These are phyloP conservation scores for Gasteruption jaculator DNA, from an alignment of 2,888 invertebrate genomes.

Conservation along the genomic window DNA sequence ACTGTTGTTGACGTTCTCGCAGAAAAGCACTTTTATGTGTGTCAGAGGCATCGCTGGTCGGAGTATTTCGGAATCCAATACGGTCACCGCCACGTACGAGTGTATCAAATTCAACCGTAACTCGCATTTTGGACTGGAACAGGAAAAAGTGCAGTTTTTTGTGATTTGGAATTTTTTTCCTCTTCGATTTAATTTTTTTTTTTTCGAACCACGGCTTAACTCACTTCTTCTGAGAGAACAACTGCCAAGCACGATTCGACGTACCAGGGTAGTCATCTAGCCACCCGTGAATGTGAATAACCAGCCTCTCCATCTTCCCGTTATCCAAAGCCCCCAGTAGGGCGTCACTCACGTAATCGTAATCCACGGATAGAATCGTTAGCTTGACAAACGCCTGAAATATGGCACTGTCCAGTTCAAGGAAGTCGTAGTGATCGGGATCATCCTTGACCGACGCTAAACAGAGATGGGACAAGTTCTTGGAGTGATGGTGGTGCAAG, in stretches of 20 bases:
- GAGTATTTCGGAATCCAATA: slow-evolving; percentile 61
- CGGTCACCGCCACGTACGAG: slow-evolving; percentile 64
- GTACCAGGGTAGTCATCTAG: slow-evolving; percentile 63
- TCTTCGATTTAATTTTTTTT: too few species aligned
- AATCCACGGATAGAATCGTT: slow-evolving; percentile 55
- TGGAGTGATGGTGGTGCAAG: slow-evolving; percentile 53
- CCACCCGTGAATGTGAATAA: slow-evolving; percentile 68
- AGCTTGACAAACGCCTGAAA: slow-evolving; percentile 57
- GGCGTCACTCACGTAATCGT: slow-evolving; percentile 55
- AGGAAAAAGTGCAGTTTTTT: too few species aligned
- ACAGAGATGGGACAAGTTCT: slow-evolving; percentile 61
- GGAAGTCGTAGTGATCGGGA: slow-evolving; percentile 62
- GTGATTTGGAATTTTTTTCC: too few species aligned
- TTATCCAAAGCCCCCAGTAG: slow-evolving; percentile 52
- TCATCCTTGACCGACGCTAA: slow-evolving; percentile 71
- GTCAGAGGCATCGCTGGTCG: slow-evolving; percentile 68
- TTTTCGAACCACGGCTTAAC: too few species aligned
- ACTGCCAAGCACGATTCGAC: slow-evolving; percentile 62
- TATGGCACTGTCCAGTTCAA: slow-evolving; percentile 56
- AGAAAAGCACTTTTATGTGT: slow-evolving; percentile 70
- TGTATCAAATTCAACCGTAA: slow-evolving; percentile 63
- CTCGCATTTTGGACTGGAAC: slow-evolving; percentile 55
- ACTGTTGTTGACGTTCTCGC: slow-evolving; percentile 59
- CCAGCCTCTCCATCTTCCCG: slow-evolving; percentile 56
- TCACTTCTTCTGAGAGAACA: slow-evolving; percentile 55